These are phyloP conservation scores for Brachionus angularis DNA, from an alignment of 1,140 invertebrate species.

Conservation along the genomic window DNA sequence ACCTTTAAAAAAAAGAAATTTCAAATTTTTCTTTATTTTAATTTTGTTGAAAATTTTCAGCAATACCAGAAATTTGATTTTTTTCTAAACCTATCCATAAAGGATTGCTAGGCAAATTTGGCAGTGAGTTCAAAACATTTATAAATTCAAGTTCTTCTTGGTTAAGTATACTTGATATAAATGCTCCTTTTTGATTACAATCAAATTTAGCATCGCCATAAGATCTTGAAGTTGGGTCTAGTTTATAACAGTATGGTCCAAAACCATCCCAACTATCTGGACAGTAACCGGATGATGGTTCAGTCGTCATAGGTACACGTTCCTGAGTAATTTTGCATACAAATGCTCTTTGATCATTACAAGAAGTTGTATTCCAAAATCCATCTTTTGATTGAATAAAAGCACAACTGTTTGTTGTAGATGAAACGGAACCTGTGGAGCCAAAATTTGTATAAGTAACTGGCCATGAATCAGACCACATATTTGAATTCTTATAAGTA, in stretches of 20 bases:
- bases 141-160: slow-evolving; percentile 36
- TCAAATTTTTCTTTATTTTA: neutral
- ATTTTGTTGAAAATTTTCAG: neutral
- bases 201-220: slow-evolving; percentile 39
- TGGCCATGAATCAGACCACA: slow-evolving; percentile 31
- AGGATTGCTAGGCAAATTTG: neutral
- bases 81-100: slow-evolving; percentile 39
- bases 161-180: slow-evolving; percentile 3
- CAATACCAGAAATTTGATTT: slow-evolving; percentile 21
- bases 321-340: slow-evolving; percentile 35
- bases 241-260: slow-evolving; percentile 30
- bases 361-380: neutral
- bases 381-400: slow-evolving; percentile 29
- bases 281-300: slow-evolving; percentile 32
- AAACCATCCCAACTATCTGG: slow-evolving; percentile 20
- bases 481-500: neutral
- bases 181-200: slow-evolving; percentile 15
- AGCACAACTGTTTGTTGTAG: neutral
- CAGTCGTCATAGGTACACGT: slow-evolving; percentile 4
- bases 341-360: slow-evolving; percentile 1
- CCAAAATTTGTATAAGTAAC: slow-evolving; percentile 23
- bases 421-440: neutral
- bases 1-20: neutral
- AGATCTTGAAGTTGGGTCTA: slow-evolving; percentile 7
- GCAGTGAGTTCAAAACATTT: neutral